phyloP scores from a whole-genome alignment of 2,797 vertebrate species.

The Ctenosaura bakeri region DNA sequence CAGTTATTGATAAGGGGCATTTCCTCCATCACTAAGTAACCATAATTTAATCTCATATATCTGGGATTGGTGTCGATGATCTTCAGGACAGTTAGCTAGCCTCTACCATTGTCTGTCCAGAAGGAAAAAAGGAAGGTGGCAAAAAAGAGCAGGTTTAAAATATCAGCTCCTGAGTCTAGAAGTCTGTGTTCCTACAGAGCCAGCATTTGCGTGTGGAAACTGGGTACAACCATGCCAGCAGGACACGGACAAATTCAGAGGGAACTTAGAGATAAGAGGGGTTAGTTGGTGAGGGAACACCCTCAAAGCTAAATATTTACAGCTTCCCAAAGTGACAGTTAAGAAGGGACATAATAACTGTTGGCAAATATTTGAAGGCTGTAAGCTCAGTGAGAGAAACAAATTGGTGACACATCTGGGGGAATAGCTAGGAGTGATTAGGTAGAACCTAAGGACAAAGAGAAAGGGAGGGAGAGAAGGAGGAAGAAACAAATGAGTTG shows the following conservation, averaged over 20 bases:
- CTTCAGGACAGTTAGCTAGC: background rate
- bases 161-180: background rate
- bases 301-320: constrained; percentile 43
- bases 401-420: constrained; percentile 55
- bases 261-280: background rate
- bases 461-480: constrained; percentile 23
- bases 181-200: background rate
- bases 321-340: constrained; percentile 57
- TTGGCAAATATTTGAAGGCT: constrained; percentile 67
- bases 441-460: constrained; percentile 44
- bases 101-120: background rate
- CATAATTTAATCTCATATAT: background rate
- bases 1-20: background rate
- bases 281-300: constrained; percentile 49
- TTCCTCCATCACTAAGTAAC: background rate
- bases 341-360: constrained; percentile 47
- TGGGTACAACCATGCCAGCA: constrained; percentile 2
- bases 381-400: constrained; percentile 51
- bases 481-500: background rate
- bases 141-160: background rate
- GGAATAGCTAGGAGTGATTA: constrained; percentile 43
- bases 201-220: background rate
- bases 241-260: constrained; percentile 2
- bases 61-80: background rate
- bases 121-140: background rate